phyloP scores from a whole-genome alignment of 1,140 invertebrate species.

The Holcopasites calliopsidis region DNA sequence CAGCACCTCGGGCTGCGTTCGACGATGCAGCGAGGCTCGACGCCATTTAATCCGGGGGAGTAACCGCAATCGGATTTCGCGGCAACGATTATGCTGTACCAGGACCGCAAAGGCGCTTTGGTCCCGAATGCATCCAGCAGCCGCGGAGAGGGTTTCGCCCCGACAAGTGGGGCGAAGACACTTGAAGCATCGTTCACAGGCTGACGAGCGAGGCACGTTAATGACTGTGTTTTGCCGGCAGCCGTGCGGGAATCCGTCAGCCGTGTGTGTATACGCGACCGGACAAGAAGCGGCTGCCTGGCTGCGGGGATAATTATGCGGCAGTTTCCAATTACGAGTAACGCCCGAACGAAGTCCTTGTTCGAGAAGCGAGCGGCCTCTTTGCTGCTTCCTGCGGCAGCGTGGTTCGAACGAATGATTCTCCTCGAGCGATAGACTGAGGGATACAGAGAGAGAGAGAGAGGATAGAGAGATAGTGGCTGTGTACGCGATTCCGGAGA shows the following conservation, averaged over 20 bases:
- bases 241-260: slow-evolving; percentile 43
- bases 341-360: slow-evolving; percentile 52
- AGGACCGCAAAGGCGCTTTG: slow-evolving; percentile 57
- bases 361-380: slow-evolving; percentile 6
- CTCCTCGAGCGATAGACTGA: not conserved
- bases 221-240: slow-evolving; percentile 52
- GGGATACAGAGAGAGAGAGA: too few species aligned
- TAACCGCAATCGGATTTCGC: slow-evolving; percentile 60
- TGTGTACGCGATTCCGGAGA: slow-evolving; percentile 14
- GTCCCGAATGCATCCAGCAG: slow-evolving; percentile 45
- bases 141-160: slow-evolving; percentile 38
- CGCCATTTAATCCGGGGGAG: slow-evolving; percentile 39
- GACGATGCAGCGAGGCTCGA: not conserved
- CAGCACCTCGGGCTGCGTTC: not conserved
- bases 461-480: not conserved
- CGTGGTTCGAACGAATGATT: not conserved
- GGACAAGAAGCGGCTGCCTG: slow-evolving; percentile 33
- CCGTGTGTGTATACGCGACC: slow-evolving; percentile 21
- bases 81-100: slow-evolving; percentile 54
- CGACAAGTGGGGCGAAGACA: slow-evolving; percentile 47
- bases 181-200: slow-evolving; percentile 52
- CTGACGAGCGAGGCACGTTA: slow-evolving; percentile 57
- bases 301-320: slow-evolving; percentile 66
- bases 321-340: slow-evolving; percentile 69
- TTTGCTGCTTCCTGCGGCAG: not conserved